Base-by-base conservation (phyloP, 2,797 vertebrate genomes). In the Scyliorhinus canicula region DNA sequence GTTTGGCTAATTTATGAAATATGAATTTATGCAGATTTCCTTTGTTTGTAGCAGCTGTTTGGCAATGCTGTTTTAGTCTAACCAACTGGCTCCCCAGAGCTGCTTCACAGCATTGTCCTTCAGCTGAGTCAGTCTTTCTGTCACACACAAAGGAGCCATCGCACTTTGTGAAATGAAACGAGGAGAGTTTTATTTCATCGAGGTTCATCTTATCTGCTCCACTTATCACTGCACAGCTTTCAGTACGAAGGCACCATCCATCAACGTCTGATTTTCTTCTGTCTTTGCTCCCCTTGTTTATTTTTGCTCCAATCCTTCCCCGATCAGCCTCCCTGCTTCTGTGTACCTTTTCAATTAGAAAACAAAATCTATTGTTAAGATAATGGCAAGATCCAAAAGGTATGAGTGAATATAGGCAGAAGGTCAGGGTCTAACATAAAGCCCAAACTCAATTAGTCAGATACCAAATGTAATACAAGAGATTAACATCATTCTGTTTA, bases 11-110 rank as follows among this genome's bases (percentile, higher is more conserved):
- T 99, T 99, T 99, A 99, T 99, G 98, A 99, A 99, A 99, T 99
- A 99, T 98, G 99, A 99, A 99, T 99, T 98, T 98, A 99, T 99
- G 99, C 98, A 99, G 98, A 99, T 99, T 99, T 98, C 98, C 99
- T 99, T 99, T 99, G 99, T 99, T 98, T 98, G 98, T 98, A 99
- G 98, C 99, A 99, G 99, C 98, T 99, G 99, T 99, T 99, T 98
- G 97, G 98, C 98, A 97, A 96, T 96, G 97, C 96, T 98, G 98
- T 98, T 98, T 99, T 98, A 98, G 98, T 98, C 98, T 98, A 99
- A 99, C 99, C 98, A 98, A 98, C 96, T 97, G 95, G 98, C 98
- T 99, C 98, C 96, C 96, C 95, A 96, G 98, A 98, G 95, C 95
- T 96, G 95, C 95, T 79, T 95, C 96, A 96, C 96, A 97, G 97